A percentile compares a stretch with the other conserved stretches of the same genome.
Evolutionary conservation across 2,113 vertebrate species (phyloP).

Genomic region (Polyodon spathula): DNA sequence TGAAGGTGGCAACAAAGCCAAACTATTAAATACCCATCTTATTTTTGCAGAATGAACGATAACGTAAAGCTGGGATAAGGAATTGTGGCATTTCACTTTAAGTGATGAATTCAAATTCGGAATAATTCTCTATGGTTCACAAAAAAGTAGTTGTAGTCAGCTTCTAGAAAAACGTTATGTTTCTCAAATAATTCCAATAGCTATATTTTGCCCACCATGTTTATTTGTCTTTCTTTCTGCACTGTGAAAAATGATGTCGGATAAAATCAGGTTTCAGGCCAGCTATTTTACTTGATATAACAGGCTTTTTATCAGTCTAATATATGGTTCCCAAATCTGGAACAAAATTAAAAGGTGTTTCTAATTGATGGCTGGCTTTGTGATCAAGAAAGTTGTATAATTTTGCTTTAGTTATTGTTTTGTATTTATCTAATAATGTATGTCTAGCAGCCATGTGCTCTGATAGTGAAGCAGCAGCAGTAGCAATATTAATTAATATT

Average conservation of each 20-base stretch:
- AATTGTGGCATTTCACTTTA: not conserved
- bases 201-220: not conserved
- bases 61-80: too few relatives aligned
- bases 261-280: not conserved
- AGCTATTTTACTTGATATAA: not conserved
- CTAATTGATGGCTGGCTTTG: slow-evolving; percentile 48
- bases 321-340: not conserved
- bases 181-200: not conserved
- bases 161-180: not conserved
- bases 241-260: not conserved
- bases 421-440: slow-evolving; percentile 27
- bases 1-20: too few relatives aligned
- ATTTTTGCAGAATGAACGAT: too few relatives aligned
- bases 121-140: not conserved
- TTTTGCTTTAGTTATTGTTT: slow-evolving; percentile 50
- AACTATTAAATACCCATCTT: too few relatives aligned
- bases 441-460: slow-evolving; percentile 42
- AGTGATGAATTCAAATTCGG: not conserved
- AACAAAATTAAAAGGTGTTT: not conserved
- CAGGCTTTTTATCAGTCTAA: not conserved
- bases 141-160: not conserved
- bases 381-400: slow-evolving; percentile 33
- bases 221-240: not conserved
- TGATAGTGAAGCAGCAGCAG: not conserved
- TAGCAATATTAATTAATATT: slow-evolving; percentile 17